Evolutionary conservation across 2,113 vertebrate species (phyloP).

Genomic region (Lophochroa leadbeateri): DNA sequence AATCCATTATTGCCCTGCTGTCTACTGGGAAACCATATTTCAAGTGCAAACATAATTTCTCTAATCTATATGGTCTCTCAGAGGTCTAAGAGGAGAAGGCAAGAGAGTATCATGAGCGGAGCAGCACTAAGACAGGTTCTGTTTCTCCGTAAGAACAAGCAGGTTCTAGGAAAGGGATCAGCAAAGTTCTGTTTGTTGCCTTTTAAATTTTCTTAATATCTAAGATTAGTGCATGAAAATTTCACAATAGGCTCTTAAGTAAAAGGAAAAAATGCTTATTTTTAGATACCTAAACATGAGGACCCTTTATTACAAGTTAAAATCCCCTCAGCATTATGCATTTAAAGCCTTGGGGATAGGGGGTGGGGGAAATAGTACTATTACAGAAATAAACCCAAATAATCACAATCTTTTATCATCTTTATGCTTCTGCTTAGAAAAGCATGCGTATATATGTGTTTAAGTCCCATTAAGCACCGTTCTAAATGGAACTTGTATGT

Average conservation of each 20-base stretch:
- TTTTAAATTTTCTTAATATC: background rate
- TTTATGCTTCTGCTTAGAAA: background rate
- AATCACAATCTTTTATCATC: background rate
- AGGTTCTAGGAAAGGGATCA: background rate
- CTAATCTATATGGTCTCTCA: background rate
- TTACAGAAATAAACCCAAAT: background rate
- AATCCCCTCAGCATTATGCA: background rate
- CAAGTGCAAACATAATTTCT: background rate
- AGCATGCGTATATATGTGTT: background rate
- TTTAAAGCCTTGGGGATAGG: background rate
- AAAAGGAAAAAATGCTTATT: background rate
- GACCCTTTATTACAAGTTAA: background rate
- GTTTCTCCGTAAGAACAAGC: background rate
- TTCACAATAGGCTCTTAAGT: background rate
- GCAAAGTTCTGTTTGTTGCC: background rate
- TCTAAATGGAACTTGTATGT: background rate
- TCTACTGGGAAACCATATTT: background rate
- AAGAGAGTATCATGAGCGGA: background rate
- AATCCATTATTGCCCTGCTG: background rate
- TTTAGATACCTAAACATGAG: background rate
- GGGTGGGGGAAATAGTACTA: background rate
- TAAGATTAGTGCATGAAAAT: background rate
- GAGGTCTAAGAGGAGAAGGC: background rate
- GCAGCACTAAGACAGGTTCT: background rate
- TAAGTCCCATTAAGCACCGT: background rate